These are phyloP conservation scores for Lophius americanus DNA, from an alignment of 2,797 vertebrate species.

Conservation along the genomic window DNA sequence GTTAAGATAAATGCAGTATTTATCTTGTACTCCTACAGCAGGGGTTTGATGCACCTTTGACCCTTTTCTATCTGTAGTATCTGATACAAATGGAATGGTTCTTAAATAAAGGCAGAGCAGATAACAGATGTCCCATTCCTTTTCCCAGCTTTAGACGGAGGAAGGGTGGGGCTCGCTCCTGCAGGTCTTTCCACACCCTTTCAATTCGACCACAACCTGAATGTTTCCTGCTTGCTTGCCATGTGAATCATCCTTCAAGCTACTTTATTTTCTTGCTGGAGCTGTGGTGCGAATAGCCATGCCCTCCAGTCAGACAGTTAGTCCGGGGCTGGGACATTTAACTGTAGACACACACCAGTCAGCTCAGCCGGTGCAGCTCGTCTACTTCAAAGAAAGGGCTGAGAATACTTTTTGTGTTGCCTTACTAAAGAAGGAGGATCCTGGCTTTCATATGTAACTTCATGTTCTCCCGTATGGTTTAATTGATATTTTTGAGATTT, in stretches of 20 bases:
- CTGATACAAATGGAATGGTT: slow-evolving; percentile 2
- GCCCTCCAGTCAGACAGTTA: slow-evolving; percentile 39
- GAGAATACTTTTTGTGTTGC: not conserved
- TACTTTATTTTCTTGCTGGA: not conserved
- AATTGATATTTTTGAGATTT: not conserved
- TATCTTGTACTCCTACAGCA: not conserved
- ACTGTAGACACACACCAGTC: slow-evolving; percentile 22
- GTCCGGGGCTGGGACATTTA: slow-evolving; percentile 25
- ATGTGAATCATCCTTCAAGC: slow-evolving; percentile 42
- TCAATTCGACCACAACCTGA: slow-evolving; percentile 31
- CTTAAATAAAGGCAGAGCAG: not conserved
- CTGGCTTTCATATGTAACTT: slow-evolving; percentile 11
- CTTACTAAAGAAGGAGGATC: not conserved
- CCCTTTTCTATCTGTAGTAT: not conserved
- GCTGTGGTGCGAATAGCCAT: slow-evolving; percentile 51
- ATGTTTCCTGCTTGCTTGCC: slow-evolving; percentile 37
- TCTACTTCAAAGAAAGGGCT: slow-evolving; percentile 6
- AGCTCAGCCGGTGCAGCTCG: not conserved
- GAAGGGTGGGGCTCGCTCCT: slow-evolving; percentile 48
- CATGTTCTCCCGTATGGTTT: too few relatives aligned
- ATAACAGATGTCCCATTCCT: slow-evolving; percentile 36
- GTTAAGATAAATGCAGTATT: not conserved
- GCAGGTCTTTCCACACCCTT: slow-evolving; percentile 50
- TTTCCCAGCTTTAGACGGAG: slow-evolving; percentile 23
- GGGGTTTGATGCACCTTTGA: not conserved